Evolutionary conservation across 2,888 invertebrate species (phyloP).

Genomic region (Meliscaeva auricollis): DNA sequence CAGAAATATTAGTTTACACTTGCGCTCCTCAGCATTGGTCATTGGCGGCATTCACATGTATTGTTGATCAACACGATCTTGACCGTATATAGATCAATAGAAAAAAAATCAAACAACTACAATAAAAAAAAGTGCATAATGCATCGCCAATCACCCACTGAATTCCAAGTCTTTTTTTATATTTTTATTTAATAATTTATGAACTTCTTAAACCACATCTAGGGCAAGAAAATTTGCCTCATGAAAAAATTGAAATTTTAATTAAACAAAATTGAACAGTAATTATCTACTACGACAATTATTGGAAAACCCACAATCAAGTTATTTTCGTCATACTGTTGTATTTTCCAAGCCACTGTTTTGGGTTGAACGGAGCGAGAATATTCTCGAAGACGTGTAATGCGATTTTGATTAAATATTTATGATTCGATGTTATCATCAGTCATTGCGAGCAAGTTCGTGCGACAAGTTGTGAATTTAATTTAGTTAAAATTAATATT

Average conservation of each 20-base stretch:
- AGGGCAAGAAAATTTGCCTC: not conserved
- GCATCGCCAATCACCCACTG: constrained; percentile 58
- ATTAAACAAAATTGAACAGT: too few relatives aligned
- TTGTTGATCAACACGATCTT: constrained; percentile 21
- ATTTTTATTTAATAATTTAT: constrained; percentile 10
- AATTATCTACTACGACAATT: not conserved
- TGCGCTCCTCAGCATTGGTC: not conserved
- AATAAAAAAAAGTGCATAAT: constrained; percentile 46
- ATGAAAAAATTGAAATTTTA: not conserved
- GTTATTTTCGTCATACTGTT: not conserved
- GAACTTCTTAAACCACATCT: not conserved
- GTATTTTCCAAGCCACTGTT: not conserved
- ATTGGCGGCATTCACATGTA: not conserved
- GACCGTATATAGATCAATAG: constrained; percentile 52
- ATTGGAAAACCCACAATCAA: constrained; percentile 3
- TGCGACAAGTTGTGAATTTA: constrained; percentile 8
- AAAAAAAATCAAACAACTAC: not conserved
- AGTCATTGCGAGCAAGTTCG: not conserved
- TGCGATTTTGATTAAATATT: constrained; percentile 16
- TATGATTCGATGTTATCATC: not conserved
- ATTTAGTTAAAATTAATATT: constrained; percentile 56
- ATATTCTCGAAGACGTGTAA: not conserved
- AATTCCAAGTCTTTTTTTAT: constrained; percentile 31
- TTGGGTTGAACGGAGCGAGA: not conserved
- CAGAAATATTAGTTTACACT: constrained; percentile 56